phyloP scores from a whole-genome alignment of 2,888 invertebrate genomes.

The Plagodis dolabraria region DNA sequence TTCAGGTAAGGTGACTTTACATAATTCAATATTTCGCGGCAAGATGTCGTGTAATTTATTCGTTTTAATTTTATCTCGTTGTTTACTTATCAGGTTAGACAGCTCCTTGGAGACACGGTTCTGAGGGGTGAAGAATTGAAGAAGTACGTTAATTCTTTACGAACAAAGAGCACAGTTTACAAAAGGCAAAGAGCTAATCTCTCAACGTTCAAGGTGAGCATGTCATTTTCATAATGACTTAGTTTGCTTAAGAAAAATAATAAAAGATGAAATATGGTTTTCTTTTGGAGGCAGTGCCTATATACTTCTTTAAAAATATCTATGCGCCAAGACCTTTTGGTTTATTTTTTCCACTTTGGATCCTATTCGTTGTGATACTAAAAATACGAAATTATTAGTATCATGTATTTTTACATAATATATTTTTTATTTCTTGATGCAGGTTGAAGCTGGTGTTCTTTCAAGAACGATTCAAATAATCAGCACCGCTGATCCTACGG shows the following conservation, averaged over 20 bases:
- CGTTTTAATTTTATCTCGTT: slow-evolving; percentile 27
- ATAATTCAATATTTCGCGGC: slow-evolving; percentile 7
- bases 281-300: slow-evolving; percentile 3
- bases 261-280: not conserved
- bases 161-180: slow-evolving; percentile 92
- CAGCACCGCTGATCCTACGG: slow-evolving; percentile 82
- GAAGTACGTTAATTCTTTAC: slow-evolving; percentile 91
- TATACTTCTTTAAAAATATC: slow-evolving; percentile 6
- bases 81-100: slow-evolving; percentile 63
- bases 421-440: not conserved
- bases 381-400: too few species aligned
- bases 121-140: slow-evolving; percentile 93
- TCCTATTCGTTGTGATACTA: not conserved
- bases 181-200: slow-evolving; percentile 92
- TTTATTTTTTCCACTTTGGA: not conserved
- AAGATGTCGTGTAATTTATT: slow-evolving; percentile 17
- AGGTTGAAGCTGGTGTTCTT: slow-evolving; percentile 91
- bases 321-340: slow-evolving; percentile 2
- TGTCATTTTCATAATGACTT: slow-evolving; percentile 30
- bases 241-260: slow-evolving; percentile 23
- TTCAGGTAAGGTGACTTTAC: slow-evolving; percentile 1
- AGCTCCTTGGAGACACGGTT: slow-evolving; percentile 87
- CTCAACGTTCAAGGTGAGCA: slow-evolving; percentile 86
- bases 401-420: too few species aligned
- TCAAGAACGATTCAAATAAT: slow-evolving; percentile 91